These are phyloP conservation scores for Clarias pachynema DNA, from an alignment of 2,797 vertebrate genomes.

Conservation along the genomic window DNA sequence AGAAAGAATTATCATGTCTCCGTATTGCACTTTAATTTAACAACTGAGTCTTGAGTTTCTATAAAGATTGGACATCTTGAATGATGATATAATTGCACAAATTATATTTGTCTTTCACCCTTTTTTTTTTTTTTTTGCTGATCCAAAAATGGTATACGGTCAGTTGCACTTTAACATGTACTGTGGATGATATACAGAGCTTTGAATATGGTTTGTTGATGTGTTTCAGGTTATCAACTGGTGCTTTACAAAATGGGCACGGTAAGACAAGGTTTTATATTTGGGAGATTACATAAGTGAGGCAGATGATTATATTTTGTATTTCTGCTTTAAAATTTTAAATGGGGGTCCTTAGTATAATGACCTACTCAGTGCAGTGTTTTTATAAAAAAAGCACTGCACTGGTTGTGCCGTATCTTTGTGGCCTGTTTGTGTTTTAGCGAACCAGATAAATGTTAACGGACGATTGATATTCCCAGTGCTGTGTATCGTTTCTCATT, in stretches of 20 bases:
- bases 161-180: neutral
- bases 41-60: no score
- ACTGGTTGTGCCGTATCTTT: neutral
- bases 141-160: no score
- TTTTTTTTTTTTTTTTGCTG: no score
- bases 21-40: no score
- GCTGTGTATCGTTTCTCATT: neutral
- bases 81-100: no score
- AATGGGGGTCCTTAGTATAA: neutral
- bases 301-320: neutral
- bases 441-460: neutral
- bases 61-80: no score
- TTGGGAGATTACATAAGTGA: neutral
- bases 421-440: neutral
- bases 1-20: no score
- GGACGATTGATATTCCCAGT: neutral
- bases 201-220: conserved; percentile 47
- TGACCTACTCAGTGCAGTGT: neutral
- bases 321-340: neutral
- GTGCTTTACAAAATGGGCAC: conserved; percentile 92
- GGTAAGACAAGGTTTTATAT: conserved; percentile 71
- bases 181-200: neutral
- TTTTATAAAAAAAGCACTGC: neutral
- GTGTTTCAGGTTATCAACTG: conserved; percentile 87
- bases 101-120: no score